Percentiles rank a stretch among this genome's conserved stretches.
phyloP scores from a whole-genome alignment of 2,888 invertebrate genomes.

The Adelphocoris suturalis region DNA sequence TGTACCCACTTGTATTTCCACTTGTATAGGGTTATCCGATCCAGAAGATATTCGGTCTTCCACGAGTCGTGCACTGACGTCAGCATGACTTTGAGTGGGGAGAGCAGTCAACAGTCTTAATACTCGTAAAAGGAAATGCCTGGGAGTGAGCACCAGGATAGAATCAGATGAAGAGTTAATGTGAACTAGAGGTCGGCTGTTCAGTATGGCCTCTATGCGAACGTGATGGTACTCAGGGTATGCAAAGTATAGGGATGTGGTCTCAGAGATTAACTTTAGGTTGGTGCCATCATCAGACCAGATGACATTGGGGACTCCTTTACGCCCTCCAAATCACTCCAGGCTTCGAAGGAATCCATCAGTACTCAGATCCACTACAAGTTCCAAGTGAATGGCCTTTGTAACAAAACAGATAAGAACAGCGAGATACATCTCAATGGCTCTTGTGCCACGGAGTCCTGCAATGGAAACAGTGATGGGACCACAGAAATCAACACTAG shows the following conservation, averaged over 20 bases:
- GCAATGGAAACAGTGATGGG: conserved; percentile 38
- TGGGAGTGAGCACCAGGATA: conserved; percentile 8
- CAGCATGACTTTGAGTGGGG: background rate
- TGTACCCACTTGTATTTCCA: too few species aligned
- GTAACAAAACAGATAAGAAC: too few species aligned
- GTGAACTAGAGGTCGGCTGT: conserved; percentile 18
- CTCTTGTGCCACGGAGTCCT: conserved; percentile 14
- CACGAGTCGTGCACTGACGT: conserved; percentile 42
- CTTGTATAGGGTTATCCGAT: too few species aligned
- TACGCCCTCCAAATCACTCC: conserved; percentile 12
- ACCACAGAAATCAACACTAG: conserved; percentile 42
- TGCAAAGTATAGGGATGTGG: conserved; percentile 37
- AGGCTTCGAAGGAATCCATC: too few species aligned
- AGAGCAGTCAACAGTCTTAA: conserved; percentile 33
- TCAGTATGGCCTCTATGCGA: conserved; percentile 45
- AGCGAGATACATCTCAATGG: conserved; percentile 38
- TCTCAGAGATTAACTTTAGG: conserved; percentile 44
- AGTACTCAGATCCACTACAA: too few species aligned
- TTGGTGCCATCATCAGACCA: conserved; percentile 55
- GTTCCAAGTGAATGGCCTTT: too few species aligned
- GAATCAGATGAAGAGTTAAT: conserved; percentile 25
- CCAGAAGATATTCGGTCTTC: too few species aligned
- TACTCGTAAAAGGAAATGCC: conserved; percentile 45
- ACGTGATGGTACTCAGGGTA: background rate
- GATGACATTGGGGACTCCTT: conserved; percentile 17